Percentiles rank a stretch among this genome's conserved stretches.
These are phyloP conservation scores for Sylvicapra grimmia DNA, from an alignment of 2,113 vertebrate genomes.

Conservation along the genomic window DNA sequence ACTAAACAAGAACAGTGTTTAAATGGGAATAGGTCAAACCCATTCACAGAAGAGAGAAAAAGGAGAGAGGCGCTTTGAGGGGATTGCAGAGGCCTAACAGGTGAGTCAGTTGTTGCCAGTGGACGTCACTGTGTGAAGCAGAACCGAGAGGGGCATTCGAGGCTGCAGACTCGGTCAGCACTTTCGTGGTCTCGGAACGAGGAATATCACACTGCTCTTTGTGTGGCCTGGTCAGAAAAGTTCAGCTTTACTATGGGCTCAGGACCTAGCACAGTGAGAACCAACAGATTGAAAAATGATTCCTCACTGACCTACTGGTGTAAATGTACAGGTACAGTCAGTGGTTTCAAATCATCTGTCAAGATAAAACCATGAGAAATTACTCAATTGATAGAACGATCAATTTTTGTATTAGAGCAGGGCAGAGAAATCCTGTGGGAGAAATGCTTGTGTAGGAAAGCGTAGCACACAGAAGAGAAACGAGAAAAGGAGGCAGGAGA, in stretches of 20 bases:
- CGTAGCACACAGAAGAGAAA: accelerated
- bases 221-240: not conserved
- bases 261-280: not conserved
- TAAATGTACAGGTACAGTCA: not conserved
- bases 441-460: not conserved
- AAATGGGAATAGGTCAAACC: not conserved
- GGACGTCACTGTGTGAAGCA: not conserved
- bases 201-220: not conserved
- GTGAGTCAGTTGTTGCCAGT: not conserved
- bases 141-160: not conserved
- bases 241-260: not conserved
- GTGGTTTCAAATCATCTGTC: not conserved
- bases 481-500: not conserved
- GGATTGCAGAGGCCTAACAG: not conserved
- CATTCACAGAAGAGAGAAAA: not conserved
- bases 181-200: not conserved
- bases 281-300: not conserved
- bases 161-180: not conserved
- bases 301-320: not conserved
- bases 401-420: not conserved
- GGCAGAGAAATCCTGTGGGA: not conserved
- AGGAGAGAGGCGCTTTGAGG: not conserved
- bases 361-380: not conserved
- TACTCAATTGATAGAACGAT: not conserved
- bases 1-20: not conserved